Evolutionary conservation across 2,797 vertebrate genomes (phyloP), one percentile per base, ranked within the genome.

Genomic region (Sternotherus odoratus): DNA sequence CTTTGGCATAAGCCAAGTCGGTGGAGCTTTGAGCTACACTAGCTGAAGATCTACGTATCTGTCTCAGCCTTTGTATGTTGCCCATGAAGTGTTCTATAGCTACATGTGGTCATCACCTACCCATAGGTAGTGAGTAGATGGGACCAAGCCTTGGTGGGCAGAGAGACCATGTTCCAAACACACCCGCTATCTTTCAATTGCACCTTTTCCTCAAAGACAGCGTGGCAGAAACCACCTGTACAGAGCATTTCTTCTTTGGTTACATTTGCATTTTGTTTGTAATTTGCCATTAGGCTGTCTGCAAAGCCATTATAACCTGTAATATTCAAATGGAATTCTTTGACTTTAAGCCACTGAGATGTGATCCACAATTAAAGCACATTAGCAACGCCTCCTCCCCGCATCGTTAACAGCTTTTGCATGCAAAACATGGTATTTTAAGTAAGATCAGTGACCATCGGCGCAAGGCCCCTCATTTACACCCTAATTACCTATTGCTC

Each of bases 361-460:
- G 88, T 57, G 84, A 91, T 95, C 89, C 93, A 93, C 93, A 87
- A 82, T 93, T 91, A 74, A 90, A 86, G 94, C 77, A 90, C 92
- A 92, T 48, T 93, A 90, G 93, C 93, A 93, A 74, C 8, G 56
- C 39, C 88, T 90, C 87, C 91, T 95, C 92, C 75, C 79, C 66
- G 39, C 91, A 86, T 75, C 90, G 7, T 93, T 54, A 87, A 75
- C 94, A 88, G 91, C 88, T 95, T 95, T 80, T 77, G 79, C 96
- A 92, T 91, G 90, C 91, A 95, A 95, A 96, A 96, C 85, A 79
- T 66, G 88, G 88, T 80, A 95, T 92, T 96, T 96, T 87, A 95
- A 81, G n/a, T 86, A 92, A 95, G 46, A 51, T 75, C 93, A 92
- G 93, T 87, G 90, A 87, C 85, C 93, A 75, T 83, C 96, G 95